These are phyloP conservation scores for Altica lythri DNA, from an alignment of 2,888 invertebrate species.

Conservation along the genomic window DNA sequence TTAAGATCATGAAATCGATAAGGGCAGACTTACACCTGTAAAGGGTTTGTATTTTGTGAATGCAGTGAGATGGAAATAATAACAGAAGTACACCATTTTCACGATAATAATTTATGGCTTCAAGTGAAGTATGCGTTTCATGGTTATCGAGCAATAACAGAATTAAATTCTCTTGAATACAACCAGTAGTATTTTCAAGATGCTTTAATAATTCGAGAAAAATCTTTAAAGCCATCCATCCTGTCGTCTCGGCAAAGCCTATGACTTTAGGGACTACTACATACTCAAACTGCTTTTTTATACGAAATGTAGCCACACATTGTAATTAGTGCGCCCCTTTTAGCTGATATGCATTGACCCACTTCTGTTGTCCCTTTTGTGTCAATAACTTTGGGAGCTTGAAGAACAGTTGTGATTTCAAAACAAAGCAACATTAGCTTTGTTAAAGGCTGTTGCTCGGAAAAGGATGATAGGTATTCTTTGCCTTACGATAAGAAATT, in stretches of 20 bases:
- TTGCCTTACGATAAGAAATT: too few relatives aligned
- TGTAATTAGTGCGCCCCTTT: background rate
- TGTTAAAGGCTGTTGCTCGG: too few relatives aligned
- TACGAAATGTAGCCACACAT: too few relatives aligned
- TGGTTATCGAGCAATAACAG: conserved; percentile 29
- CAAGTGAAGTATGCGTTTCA: conserved; percentile 21
- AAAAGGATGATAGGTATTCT: too few relatives aligned
- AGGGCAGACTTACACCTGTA: background rate
- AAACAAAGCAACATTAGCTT: too few relatives aligned
- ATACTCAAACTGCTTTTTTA: too few relatives aligned
- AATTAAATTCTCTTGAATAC: conserved; percentile 16
- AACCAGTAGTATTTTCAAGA: conserved; percentile 17
- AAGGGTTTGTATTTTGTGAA: too few relatives aligned
- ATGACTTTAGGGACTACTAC: too few relatives aligned
- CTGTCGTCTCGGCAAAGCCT: conserved; percentile 21
- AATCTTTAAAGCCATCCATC: conserved; percentile 21
- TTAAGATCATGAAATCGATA: background rate
- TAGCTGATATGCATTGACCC: background rate
- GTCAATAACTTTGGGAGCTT: too few relatives aligned
- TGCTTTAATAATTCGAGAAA: conserved; percentile 24
- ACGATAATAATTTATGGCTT: conserved; percentile 25
- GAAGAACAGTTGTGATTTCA: too few relatives aligned
- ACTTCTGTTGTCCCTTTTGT: background rate
- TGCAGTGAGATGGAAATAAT: background rate
- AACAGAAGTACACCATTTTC: background rate